Evolutionary conservation across 2,888 invertebrate genomes (phyloP), one percentile per base, ranked within the genome.

Genomic region (Machimus rusticus): DNA sequence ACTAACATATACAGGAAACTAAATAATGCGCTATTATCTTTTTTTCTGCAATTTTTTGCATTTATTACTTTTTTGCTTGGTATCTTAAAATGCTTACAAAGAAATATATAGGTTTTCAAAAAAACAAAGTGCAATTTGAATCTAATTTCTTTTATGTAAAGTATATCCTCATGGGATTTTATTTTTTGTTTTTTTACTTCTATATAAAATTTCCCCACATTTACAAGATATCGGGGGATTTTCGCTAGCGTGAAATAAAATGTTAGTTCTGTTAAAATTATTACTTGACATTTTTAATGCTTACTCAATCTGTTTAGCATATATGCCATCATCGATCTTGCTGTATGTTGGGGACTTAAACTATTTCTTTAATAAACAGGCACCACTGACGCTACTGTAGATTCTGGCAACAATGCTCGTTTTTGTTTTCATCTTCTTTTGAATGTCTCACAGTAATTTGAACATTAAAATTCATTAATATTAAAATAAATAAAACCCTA

Each of bases 1-100:
- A 82, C 66, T 82, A 82, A 55, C 82, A 57, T 19, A 57, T 82
- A 82, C 39, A 82, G 57, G 31, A 55, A 82, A 66, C 82, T 66
- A 82, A 82, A 82, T 37, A 57, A 82, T 57, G 34, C 55, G 57
- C 82, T 82, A 66, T 82, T 82, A 16, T 37, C 57, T 66, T 66
- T 82, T 16, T 46, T 12, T 57, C 78, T 46, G 31, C 14, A 14
- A 51, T 79, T 79, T 79, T 79, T 79, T 79, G 46, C 23, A 51
- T 51, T 79, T 79, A n/a, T 78, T 76, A 43, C 23, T 46, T 46
- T 23, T 39, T 78, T 51, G 28, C n/a, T 51, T 51, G 79, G 51
- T 79, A 79, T 79, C 51, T 79, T 34, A 79, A 79, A 79, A 51
- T 79, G 28, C 31, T 51, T 28, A 28, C 51, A 79, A 79, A 79